A percentile compares a stretch with the other conserved stretches of the same genome.
Evolutionary conservation across 2,797 vertebrate species (phyloP).

Genomic region (Huso huso): DNA sequence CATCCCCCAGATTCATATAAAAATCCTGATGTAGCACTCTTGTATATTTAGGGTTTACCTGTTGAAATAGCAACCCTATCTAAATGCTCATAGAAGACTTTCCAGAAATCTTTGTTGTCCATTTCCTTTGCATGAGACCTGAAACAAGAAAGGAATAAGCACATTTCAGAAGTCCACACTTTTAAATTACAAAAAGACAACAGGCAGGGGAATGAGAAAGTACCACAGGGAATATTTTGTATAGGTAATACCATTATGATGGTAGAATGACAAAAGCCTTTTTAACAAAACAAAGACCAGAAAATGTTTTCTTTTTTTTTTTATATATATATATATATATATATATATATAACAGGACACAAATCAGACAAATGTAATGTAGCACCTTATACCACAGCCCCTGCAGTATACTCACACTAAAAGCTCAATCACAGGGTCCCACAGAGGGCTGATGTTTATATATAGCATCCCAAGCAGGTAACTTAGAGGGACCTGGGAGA

Average conservation of each 20-base stretch:
- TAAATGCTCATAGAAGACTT: conserved; percentile 78
- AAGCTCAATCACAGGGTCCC: conserved; percentile 87
- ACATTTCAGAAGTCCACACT: too few relatives aligned
- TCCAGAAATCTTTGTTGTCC: conserved; percentile 95
- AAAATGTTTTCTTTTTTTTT: not conserved
- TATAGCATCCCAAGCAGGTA: conserved; percentile 92
- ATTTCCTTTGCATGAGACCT: conserved; percentile 86
- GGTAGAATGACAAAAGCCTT: not conserved
- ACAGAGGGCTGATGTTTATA: conserved; percentile 85
- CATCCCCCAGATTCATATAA: too few relatives aligned
- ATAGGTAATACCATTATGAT: not conserved
- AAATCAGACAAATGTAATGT: too few relatives aligned
- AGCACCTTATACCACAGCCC: not conserved
- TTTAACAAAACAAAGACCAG: not conserved
- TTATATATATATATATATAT: too few relatives aligned
- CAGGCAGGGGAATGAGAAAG: too few relatives aligned
- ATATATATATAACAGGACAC: too few relatives aligned
- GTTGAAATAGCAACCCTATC: conserved; percentile 75
- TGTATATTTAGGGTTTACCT: conserved; percentile 53
- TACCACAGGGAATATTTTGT: not conserved
- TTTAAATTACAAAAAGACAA: too few relatives aligned
- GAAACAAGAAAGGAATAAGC: conserved; percentile 26
- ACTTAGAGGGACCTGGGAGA: conserved; percentile 78
- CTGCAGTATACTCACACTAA: conserved; percentile 65
- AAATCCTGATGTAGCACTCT: too few relatives aligned